Evolutionary conservation across 2,797 vertebrate species (phyloP).

Genomic region (Dermochelys coriacea): DNA sequence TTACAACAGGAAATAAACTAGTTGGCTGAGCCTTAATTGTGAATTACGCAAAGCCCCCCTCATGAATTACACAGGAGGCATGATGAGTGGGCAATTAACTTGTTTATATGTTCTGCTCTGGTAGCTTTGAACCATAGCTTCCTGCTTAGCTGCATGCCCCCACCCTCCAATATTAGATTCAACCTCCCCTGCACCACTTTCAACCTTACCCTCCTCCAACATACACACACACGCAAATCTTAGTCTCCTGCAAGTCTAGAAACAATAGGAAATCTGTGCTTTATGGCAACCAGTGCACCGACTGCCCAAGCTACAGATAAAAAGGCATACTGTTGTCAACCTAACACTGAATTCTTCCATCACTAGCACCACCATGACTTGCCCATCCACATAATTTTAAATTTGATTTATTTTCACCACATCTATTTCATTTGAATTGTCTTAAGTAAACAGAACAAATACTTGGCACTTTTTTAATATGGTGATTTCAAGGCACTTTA

Average conservation of each 20-base stretch:
- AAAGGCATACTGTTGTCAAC: not conserved
- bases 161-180: not conserved
- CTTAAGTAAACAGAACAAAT: not conserved
- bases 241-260: not conserved
- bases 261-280: not conserved
- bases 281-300: not conserved
- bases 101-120: constrained; percentile 50
- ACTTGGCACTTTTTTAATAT: not conserved
- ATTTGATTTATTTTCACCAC: not conserved
- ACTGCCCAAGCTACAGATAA: not conserved
- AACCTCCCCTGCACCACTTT: not conserved
- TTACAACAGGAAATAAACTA: constrained; percentile 13
- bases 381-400: not conserved
- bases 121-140: constrained; percentile 39
- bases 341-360: not conserved
- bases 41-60: constrained; percentile 57
- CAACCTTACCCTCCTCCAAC: not conserved
- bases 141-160: not conserved
- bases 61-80: constrained; percentile 62
- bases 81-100: constrained; percentile 18
- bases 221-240: not conserved
- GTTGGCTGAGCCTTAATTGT: constrained; percentile 57
- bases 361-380: not conserved
- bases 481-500: not conserved
- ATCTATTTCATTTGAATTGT: not conserved